Percentiles rank a stretch among this genome's conserved stretches.
Conservation (phyloP, 2,888 invertebrate genomes). For the Morpho achilles region DNA sequence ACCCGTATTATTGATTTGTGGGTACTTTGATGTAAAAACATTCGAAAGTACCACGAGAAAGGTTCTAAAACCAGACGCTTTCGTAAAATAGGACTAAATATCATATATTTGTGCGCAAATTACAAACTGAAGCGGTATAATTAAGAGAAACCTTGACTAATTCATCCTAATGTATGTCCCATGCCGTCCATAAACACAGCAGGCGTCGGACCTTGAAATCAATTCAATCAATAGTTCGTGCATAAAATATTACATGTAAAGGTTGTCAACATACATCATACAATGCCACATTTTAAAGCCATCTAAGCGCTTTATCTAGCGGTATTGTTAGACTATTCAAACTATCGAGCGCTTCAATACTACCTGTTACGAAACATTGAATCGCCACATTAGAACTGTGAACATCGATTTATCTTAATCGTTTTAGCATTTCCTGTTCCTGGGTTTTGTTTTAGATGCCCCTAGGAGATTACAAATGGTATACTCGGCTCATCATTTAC, state of each 20-base stretch:
- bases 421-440: slow-evolving; percentile 34
- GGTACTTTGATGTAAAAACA: too few relatives aligned
- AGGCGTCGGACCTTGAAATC: slow-evolving; percentile 13
- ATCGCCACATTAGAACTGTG: slow-evolving; percentile 31
- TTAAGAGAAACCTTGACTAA: slow-evolving; percentile 5
- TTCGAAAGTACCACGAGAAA: too few relatives aligned
- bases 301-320: slow-evolving; percentile 1
- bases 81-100: too few relatives aligned
- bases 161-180: slow-evolving; percentile 2
- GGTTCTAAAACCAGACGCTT: too few relatives aligned
- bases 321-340: neutral
- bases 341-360: slow-evolving; percentile 1
- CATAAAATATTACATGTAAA: slow-evolving; percentile 11
- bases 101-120: too few relatives aligned
- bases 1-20: too few relatives aligned
- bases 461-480: neutral
- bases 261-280: slow-evolving; percentile 11
- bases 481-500: too few relatives aligned
- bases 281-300: neutral
- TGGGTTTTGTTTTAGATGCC: slow-evolving; percentile 13
- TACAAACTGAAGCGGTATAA: neutral
- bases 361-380: slow-evolving; percentile 21
- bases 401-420: slow-evolving; percentile 28
- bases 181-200: slow-evolving; percentile 3
- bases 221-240: slow-evolving; percentile 15